Evolutionary conservation across 2,888 invertebrate genomes (phyloP), one percentile per base, ranked within the genome.

Genomic region (Dicycla oo): DNA sequence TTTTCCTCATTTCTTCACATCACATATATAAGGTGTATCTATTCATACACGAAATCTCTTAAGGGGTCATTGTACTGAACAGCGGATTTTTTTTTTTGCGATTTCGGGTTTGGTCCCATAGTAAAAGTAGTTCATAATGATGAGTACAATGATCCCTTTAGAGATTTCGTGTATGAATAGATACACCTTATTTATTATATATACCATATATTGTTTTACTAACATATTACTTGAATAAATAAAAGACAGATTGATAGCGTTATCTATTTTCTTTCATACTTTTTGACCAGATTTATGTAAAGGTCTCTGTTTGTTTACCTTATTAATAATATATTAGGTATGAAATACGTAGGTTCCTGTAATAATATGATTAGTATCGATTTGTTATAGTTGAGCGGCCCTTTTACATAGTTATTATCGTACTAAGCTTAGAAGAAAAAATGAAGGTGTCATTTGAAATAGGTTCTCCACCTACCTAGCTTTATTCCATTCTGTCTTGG

Each of bases 141-240:
- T n/a, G n/a, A n/a, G n/a, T n/a, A n/a, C n/a, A n/a, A n/a, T n/a
- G n/a, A n/a, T n/a, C n/a, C n/a, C n/a, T n/a, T n/a, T n/a, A n/a
- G n/a, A n/a, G n/a, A n/a, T n/a, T n/a, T n/a, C n/a, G n/a, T n/a
- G n/a, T n/a, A n/a, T n/a, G n/a, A n/a, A n/a, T n/a, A n/a, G n/a
- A n/a, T n/a, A n/a, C n/a, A n/a, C n/a, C n/a, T n/a, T n/a, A n/a
- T n/a, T n/a, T n/a, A n/a, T n/a, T n/a, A n/a, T n/a, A n/a, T n/a
- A n/a, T n/a, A n/a, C n/a, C n/a, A n/a, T n/a, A n/a, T n/a, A n/a
- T 78, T 60, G 30, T 60, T 56, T 72, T 63, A 65, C 38, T 0
- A 40, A n/a, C 57, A 60, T 30, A 60, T 66, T 30, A 49, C 49
- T 66, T 66, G 20, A 69, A 69, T 76, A 80, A 66, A 72, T 63